Conservation (phyloP, 1,140 invertebrate species). For the Apis cerana region DNA sequence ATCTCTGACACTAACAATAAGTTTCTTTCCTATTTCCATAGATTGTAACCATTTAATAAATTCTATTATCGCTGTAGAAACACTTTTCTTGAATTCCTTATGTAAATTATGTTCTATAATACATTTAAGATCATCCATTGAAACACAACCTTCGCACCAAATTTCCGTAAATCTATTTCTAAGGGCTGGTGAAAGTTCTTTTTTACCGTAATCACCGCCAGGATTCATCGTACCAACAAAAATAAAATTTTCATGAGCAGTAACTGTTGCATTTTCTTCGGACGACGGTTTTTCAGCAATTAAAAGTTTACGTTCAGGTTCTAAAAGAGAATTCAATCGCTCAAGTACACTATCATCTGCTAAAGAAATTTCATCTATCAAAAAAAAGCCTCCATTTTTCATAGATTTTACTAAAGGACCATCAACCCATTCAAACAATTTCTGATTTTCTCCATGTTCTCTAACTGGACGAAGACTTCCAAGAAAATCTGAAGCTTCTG, state of each 20-base stretch:
- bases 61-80: slow-evolving; percentile 87
- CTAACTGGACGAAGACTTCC: slow-evolving; percentile 96
- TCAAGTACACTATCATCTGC: slow-evolving; percentile 99
- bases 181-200: slow-evolving; percentile 98
- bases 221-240: slow-evolving; percentile 99
- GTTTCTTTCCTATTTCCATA: slow-evolving; percentile 89
- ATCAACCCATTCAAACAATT: slow-evolving; percentile 98
- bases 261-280: slow-evolving; percentile 82
- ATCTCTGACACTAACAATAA: slow-evolving; percentile 95
- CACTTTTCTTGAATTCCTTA: slow-evolving; percentile 80
- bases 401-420: slow-evolving; percentile 97
- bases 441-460: slow-evolving; percentile 82
- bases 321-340: slow-evolving; percentile 97
- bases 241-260: slow-evolving; percentile 90
- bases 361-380: slow-evolving; percentile 99
- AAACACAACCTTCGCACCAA: slow-evolving; percentile 93
- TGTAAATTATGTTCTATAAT: slow-evolving; percentile 92
- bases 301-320: slow-evolving; percentile 95
- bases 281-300: slow-evolving; percentile 90
- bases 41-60: slow-evolving; percentile 91
- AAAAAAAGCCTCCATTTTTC: slow-evolving; percentile 92
- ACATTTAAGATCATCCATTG: slow-evolving; percentile 85
- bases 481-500: slow-evolving; percentile 98
- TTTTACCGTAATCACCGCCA: slow-evolving; percentile 99
- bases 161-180: slow-evolving; percentile 99